phyloP scores from a whole-genome alignment of 2,113 vertebrate genomes.

The Orcinus orca region DNA sequence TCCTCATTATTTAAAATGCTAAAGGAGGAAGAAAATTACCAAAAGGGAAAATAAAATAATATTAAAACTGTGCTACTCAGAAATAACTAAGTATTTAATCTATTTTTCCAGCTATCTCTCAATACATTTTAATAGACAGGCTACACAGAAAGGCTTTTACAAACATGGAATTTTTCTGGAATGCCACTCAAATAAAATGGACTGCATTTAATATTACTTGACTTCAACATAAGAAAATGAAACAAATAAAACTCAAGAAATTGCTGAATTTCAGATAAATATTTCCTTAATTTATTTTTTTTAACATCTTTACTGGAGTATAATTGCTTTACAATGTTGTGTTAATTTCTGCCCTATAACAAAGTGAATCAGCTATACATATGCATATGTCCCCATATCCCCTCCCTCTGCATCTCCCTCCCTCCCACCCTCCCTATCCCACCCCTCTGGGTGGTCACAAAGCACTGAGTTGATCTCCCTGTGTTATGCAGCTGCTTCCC shows the following conservation, averaged over 20 bases:
- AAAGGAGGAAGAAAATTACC: neutral
- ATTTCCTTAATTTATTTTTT: neutral
- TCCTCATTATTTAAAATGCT: neutral
- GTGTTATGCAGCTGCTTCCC: no score
- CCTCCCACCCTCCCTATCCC: no score
- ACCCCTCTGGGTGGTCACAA: no score
- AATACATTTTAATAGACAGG: neutral
- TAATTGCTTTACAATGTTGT: no score
- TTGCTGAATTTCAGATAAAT: neutral
- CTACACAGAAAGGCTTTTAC: neutral
- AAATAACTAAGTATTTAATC: neutral
- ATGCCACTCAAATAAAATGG: neutral
- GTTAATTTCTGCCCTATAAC: no score
- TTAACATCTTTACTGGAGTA: no score
- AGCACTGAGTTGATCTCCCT: no score
- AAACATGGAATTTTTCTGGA: neutral
- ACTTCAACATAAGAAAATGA: neutral
- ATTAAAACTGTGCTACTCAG: neutral
- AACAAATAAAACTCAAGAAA: neutral
- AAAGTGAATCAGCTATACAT: no score
- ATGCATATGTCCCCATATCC: no score
- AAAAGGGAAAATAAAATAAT: neutral
- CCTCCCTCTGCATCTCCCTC: no score
- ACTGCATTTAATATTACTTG: neutral
- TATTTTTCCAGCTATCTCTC: neutral